A percentile compares a stretch with the other conserved stretches of the same genome.
Conservation (phyloP, 2,113 vertebrate species). For the Tachycineta bicolor region DNA sequence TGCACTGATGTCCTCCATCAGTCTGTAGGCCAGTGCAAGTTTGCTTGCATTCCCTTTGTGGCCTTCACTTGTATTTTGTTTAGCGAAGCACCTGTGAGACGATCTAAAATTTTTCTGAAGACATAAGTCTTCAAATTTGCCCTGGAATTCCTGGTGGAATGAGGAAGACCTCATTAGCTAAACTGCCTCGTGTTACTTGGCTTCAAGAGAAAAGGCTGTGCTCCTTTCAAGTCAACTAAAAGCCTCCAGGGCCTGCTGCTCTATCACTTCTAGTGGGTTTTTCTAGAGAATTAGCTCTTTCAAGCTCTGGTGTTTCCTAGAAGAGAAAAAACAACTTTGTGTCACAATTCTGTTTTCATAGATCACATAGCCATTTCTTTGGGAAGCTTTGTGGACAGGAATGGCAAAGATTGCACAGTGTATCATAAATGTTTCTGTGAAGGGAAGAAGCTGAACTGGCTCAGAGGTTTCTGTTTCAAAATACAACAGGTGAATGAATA, state of each 20-base stretch:
- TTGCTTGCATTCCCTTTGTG: neutral
- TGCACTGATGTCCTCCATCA: neutral
- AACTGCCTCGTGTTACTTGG: neutral
- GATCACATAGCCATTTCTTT: neutral
- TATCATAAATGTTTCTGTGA: neutral
- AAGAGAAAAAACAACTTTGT: neutral
- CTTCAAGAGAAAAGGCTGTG: neutral
- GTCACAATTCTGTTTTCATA: neutral
- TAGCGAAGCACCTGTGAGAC: neutral
- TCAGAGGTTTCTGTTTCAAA: neutral
- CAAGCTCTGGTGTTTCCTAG: neutral
- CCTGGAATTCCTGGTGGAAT: neutral
- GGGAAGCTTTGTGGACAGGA: neutral
- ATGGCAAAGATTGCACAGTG: neutral
- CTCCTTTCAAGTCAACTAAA: neutral
- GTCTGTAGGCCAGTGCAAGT: neutral
- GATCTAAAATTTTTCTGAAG: neutral
- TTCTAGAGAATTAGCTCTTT: neutral
- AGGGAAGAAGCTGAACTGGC: neutral
- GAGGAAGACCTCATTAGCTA: neutral
- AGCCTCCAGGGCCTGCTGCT: neutral
- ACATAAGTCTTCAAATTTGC: neutral
- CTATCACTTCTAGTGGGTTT: neutral
- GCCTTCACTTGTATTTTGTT: neutral
- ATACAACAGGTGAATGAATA: neutral